A percentile compares a stretch with the other conserved stretches of the same genome.
phyloP scores from a whole-genome alignment of 1,140 invertebrate genomes.

The Anastatus disparis region DNA sequence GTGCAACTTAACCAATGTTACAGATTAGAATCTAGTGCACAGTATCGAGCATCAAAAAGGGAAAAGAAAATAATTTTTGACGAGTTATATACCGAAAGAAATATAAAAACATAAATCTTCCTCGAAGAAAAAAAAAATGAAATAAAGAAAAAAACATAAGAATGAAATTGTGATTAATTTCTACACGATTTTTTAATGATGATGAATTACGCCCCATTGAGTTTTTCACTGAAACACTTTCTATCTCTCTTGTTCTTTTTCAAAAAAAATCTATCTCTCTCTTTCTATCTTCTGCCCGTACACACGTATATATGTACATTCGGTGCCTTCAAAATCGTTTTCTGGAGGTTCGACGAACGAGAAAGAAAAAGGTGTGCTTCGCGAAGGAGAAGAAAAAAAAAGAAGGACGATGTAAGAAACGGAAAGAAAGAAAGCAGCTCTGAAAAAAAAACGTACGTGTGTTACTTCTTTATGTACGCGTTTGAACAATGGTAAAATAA shows the following conservation, averaged over 20 bases:
- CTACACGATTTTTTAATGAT: conserved; percentile 40
- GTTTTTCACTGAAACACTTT: conserved; percentile 9
- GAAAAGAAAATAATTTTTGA: no score
- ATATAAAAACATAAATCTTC: conserved; percentile 13
- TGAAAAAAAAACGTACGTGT: conserved; percentile 20
- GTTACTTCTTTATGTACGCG: conserved; percentile 35
- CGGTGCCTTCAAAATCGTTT: conserved; percentile 20
- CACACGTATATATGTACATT: not conserved
- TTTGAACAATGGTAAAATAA: conserved; percentile 39
- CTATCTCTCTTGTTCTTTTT: not conserved
- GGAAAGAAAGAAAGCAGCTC: conserved; percentile 41
- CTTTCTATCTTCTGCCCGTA: not conserved
- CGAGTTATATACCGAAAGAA: conserved; percentile 19
- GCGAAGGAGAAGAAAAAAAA: conserved; percentile 15
- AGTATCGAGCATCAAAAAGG: no score
- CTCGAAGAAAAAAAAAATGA: no score
- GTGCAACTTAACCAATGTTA: no score
- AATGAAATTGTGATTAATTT: conserved; percentile 29
- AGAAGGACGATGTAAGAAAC: conserved; percentile 29
- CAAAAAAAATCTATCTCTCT: not conserved
- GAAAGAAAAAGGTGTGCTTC: not conserved
- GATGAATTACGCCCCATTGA: conserved; percentile 26
- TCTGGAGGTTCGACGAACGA: not conserved
- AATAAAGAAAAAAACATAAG: not conserved
- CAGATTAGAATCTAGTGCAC: no score